These are phyloP conservation scores for Brachyhypopomus occidentalis DNA, from an alignment of 2,113 vertebrate species.

Conservation along the genomic window DNA sequence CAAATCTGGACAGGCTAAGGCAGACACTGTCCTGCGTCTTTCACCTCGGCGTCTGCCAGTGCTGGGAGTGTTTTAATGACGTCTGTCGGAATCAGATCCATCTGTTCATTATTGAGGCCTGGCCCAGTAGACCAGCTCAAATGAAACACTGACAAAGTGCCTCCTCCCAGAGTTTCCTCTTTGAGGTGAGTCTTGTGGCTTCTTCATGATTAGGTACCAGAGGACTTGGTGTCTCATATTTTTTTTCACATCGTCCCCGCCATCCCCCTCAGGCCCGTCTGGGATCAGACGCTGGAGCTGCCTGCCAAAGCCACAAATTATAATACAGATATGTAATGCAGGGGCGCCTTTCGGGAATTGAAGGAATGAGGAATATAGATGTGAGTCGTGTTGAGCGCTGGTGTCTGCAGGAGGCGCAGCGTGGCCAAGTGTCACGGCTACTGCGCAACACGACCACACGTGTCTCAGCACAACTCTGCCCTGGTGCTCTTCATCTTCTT, in stretches of 20 bases:
- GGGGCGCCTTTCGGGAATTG: neutral
- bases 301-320: conserved; percentile 28
- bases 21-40: conserved; percentile 16
- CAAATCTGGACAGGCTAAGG: conserved; percentile 28
- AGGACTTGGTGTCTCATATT: conserved; percentile 21
- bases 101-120: conserved; percentile 56
- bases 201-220: conserved; percentile 41
- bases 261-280: conserved; percentile 14
- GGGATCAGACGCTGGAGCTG: conserved; percentile 19
- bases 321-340: conserved; percentile 18
- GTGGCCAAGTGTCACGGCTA: neutral
- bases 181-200: conserved; percentile 51
- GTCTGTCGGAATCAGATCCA: conserved; percentile 58
- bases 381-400: neutral
- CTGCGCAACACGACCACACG: neutral
- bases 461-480: too few relatives aligned
- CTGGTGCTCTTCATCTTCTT: too few relatives aligned
- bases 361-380: conserved; percentile 6
- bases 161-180: conserved; percentile 43
- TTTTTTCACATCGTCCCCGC: conserved; percentile 5
- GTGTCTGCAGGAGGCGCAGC: neutral
- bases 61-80: conserved; percentile 31
- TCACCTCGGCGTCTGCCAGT: conserved; percentile 29
- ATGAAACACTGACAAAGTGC: conserved; percentile 47
- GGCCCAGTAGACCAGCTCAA: conserved; percentile 59